Percentiles rank a stretch among this genome's conserved stretches.
Conservation (phyloP, 2,797 vertebrate genomes). For the Halcyon leucocephala region DNA sequence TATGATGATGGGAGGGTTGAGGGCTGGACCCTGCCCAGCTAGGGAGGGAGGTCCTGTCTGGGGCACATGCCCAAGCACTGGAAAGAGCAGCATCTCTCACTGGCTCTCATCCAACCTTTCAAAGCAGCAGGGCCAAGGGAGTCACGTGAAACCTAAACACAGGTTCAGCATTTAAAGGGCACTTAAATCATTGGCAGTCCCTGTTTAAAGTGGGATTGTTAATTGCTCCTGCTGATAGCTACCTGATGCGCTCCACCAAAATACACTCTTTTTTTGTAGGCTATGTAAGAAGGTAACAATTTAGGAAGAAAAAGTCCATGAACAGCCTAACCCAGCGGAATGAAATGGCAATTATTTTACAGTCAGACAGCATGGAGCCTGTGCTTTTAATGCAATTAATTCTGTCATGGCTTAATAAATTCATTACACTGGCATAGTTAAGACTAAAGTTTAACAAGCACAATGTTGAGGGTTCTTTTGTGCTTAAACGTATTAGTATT, state of each 20-base stretch:
- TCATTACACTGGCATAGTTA: background rate
- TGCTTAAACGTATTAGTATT: background rate
- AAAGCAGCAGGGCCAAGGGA: background rate
- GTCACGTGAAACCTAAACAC: background rate
- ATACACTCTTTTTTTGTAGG: background rate
- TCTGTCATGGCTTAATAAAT: slow-evolving; percentile 53
- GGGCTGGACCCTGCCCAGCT: background rate
- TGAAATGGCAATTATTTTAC: slow-evolving; percentile 32
- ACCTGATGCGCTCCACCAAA: background rate
- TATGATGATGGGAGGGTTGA: background rate
- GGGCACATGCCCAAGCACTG: background rate
- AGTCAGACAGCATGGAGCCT: slow-evolving; percentile 62
- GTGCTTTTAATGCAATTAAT: slow-evolving; percentile 53
- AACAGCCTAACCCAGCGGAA: background rate
- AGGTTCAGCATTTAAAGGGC: background rate
- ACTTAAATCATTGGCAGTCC: background rate
- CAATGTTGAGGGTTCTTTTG: background rate
- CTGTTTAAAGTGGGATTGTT: background rate
- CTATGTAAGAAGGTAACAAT: background rate
- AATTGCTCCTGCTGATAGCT: background rate
- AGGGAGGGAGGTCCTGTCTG: background rate
- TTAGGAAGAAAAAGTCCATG: background rate
- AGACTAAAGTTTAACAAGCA: background rate
- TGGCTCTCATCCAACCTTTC: background rate
- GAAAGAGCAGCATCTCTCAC: background rate